A percentile compares a stretch with the other conserved stretches of the same genome.
Evolutionary conservation across 1,140 invertebrate genomes (phyloP).

Genomic region (Tachypleus tridentatus): DNA sequence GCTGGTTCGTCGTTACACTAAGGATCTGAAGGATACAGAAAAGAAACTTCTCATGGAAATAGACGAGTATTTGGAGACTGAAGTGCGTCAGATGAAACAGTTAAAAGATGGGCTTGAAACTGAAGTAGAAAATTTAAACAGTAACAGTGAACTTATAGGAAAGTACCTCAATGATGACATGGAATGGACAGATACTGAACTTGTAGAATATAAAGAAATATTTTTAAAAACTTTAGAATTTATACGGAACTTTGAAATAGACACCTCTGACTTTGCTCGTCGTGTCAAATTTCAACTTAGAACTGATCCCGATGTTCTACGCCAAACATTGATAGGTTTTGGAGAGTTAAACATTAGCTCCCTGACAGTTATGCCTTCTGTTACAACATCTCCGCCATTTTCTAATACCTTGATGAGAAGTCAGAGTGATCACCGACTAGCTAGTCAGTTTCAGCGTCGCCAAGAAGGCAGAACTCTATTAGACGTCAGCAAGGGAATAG

Average conservation of each 20-base stretch:
- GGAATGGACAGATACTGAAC: slow-evolving; percentile 42
- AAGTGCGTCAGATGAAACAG: slow-evolving; percentile 64
- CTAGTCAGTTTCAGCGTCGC: slow-evolving; percentile 58
- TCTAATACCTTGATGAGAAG: slow-evolving; percentile 58
- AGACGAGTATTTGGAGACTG: slow-evolving; percentile 69
- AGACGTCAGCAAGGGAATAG: neutral
- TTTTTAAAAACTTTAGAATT: slow-evolving; percentile 83
- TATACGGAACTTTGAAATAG: slow-evolving; percentile 83
- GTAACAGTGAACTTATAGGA: slow-evolving; percentile 93
- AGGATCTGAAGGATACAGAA: slow-evolving; percentile 73
- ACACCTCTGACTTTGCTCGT: slow-evolving; percentile 67
- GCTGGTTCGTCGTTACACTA: slow-evolving; percentile 71
- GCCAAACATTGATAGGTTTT: slow-evolving; percentile 66
- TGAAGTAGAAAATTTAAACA: slow-evolving; percentile 82
- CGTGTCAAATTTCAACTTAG: slow-evolving; percentile 71
- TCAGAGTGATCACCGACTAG: slow-evolving; percentile 83
- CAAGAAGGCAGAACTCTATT: neutral
- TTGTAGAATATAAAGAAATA: slow-evolving; percentile 80
- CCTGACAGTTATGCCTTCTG: slow-evolving; percentile 1
- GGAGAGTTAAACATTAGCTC: slow-evolving; percentile 65
- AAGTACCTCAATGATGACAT: slow-evolving; percentile 69
- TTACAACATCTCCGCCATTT: slow-evolving; percentile 10
- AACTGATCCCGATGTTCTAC: slow-evolving; percentile 77
- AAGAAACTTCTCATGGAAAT: slow-evolving; percentile 76
- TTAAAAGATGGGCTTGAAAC: slow-evolving; percentile 86